A percentile compares a stretch with the other conserved stretches of the same genome.
These are phyloP conservation scores for Phenganax marumi DNA, from an alignment of 92 coral and sea anemone species.

Conservation along the genomic window DNA sequence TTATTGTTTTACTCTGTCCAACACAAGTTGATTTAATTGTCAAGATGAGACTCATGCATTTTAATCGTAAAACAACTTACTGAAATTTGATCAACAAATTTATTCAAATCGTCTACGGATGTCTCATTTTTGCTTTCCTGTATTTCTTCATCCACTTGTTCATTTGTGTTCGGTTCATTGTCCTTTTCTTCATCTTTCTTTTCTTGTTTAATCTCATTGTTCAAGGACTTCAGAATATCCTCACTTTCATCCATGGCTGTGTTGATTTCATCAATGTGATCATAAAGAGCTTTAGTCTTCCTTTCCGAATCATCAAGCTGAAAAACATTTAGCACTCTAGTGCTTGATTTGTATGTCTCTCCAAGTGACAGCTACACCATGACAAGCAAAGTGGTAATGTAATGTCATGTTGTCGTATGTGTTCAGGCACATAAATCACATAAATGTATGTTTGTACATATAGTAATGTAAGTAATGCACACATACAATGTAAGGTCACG, in stretches of 20 bases:
- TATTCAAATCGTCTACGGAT: constrained; percentile 2
- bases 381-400: no score
- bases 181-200: constrained; percentile 19
- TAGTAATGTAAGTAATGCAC: no score
- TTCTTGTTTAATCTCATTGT: constrained; percentile 22
- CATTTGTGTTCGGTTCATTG: constrained; percentile 19
- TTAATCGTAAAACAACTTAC: background rate
- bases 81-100: constrained; percentile 40
- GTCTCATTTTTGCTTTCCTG: background rate
- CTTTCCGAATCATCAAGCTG: constrained; percentile 44
- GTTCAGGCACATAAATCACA: no score
- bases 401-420: no score
- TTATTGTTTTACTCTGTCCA: background rate
- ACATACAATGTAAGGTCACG: no score
- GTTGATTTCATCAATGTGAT: constrained; percentile 34
- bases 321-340: background rate
- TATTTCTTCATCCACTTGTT: constrained; percentile 3
- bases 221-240: constrained; percentile 25
- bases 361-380: no score
- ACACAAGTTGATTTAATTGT: background rate
- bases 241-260: constrained; percentile 20
- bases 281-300: constrained; percentile 28
- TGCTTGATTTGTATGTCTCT: background rate
- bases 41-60: background rate
- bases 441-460: no score